Evolutionary conservation across 2,888 invertebrate species (phyloP).

Genomic region (Cabera pusaria): DNA sequence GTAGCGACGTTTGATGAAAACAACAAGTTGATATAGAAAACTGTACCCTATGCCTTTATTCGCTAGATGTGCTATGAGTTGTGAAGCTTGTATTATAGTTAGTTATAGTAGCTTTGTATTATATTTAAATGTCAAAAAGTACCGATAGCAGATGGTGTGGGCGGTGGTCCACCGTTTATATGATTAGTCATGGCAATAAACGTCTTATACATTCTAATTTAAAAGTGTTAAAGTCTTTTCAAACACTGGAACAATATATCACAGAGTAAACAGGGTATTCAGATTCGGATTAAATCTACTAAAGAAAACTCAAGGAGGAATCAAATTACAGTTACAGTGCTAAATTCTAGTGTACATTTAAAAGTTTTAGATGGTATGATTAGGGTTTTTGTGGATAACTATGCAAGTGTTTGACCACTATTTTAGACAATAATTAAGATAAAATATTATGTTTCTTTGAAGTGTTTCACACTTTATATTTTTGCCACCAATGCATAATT

Average conservation of each 20-base stretch:
- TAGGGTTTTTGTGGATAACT: too few relatives aligned
- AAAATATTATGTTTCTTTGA: too few relatives aligned
- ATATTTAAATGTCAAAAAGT: constrained; percentile 57
- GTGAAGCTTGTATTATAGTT: too few relatives aligned
- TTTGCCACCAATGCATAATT: too few relatives aligned
- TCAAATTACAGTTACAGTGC: constrained; percentile 15
- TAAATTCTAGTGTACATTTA: too few relatives aligned
- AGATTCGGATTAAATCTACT: too few relatives aligned
- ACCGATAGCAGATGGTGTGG: constrained; percentile 64
- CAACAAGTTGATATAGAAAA: constrained; percentile 12
- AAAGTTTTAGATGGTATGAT: too few relatives aligned
- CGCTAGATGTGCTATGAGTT: constrained; percentile 24
- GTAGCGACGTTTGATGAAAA: constrained; percentile 7
- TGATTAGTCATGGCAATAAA: constrained; percentile 71
- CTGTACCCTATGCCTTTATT: constrained; percentile 18
- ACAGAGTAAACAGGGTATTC: constrained; percentile 24
- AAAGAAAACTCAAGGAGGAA: too few relatives aligned
- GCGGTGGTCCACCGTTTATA: constrained; percentile 59
- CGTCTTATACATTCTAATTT: constrained; percentile 66
- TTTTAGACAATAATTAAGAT: too few relatives aligned
- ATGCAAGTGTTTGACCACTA: too few relatives aligned
- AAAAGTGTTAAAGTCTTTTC: constrained; percentile 50
- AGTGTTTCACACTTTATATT: too few relatives aligned
- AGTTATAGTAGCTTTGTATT: too few relatives aligned
- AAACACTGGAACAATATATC: constrained; percentile 47